A percentile compares a stretch with the other conserved stretches of the same genome.
Conservation (phyloP, 2,888 invertebrate genomes). For the Bombyx huttoni region DNA sequence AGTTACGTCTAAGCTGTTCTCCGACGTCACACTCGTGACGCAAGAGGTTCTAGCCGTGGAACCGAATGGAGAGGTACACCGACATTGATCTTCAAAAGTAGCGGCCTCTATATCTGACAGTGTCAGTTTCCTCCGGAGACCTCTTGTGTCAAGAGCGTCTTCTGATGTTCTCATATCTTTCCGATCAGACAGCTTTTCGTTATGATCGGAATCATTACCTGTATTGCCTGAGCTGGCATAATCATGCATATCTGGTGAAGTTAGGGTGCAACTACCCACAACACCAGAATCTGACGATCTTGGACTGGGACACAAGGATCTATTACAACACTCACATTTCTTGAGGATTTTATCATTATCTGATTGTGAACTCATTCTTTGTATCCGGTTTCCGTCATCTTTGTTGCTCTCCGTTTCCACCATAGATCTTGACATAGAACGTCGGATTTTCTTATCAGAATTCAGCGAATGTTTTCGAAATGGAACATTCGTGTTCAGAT, state of each 20-base stretch:
- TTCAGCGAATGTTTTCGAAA: slow-evolving; percentile 73
- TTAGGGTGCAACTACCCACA: slow-evolving; percentile 84
- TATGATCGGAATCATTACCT: slow-evolving; percentile 48
- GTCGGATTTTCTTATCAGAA: slow-evolving; percentile 71
- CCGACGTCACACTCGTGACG: slow-evolving; percentile 70
- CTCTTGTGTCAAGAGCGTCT: slow-evolving; percentile 29
- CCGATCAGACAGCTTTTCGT: slow-evolving; percentile 36
- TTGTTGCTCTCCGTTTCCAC: slow-evolving; percentile 39
- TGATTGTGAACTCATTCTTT: slow-evolving; percentile 62
- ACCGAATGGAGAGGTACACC: slow-evolving; percentile 81
- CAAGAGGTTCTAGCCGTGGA: slow-evolving; percentile 80
- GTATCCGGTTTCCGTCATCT: slow-evolving; percentile 34
- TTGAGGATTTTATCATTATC: slow-evolving; percentile 39
- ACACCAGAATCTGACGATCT: slow-evolving; percentile 88
- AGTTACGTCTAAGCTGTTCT: slow-evolving; percentile 68
- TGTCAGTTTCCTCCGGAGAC: slow-evolving; percentile 51
- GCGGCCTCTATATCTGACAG: slow-evolving; percentile 73
- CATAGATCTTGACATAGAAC: slow-evolving; percentile 59
- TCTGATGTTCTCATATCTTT: slow-evolving; percentile 31
- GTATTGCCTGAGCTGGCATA: slow-evolving; percentile 29
- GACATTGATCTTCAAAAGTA: slow-evolving; percentile 78
- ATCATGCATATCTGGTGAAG: slow-evolving; percentile 76
- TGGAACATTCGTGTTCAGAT: slow-evolving; percentile 49
- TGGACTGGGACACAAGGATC: slow-evolving; percentile 77
- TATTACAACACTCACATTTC: slow-evolving; percentile 74